A percentile compares a stretch with the other conserved stretches of the same genome.
Evolutionary conservation across 2,113 vertebrate genomes (phyloP).

Genomic region (Camelus dromedarius): DNA sequence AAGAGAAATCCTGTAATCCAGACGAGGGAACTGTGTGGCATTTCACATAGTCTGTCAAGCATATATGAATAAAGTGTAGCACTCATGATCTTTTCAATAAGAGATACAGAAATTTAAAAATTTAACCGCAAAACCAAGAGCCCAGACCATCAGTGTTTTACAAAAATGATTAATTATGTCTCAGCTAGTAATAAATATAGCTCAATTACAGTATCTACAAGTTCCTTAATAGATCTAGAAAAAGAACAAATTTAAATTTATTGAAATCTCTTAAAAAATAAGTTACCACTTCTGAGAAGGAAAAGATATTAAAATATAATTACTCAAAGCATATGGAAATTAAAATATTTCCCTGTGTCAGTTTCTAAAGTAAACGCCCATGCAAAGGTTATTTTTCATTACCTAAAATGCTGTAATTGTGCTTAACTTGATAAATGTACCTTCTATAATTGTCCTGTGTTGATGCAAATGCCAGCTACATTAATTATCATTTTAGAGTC

Average conservation of each 20-base stretch:
- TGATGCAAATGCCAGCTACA: neutral
- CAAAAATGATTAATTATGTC: neutral
- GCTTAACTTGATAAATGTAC: constrained; percentile 28
- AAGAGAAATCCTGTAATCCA: neutral
- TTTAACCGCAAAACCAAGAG: neutral
- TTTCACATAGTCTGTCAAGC: neutral
- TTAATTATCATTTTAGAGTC: constrained; percentile 46
- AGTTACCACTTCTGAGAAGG: constrained; percentile 41
- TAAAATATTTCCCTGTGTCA: neutral
- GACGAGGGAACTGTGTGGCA: neutral
- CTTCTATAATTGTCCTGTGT: neutral
- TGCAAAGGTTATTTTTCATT: constrained; percentile 52
- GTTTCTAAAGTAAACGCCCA: constrained; percentile 9
- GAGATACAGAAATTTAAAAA: neutral
- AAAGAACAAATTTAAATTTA: constrained; percentile 51
- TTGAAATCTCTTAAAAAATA: constrained; percentile 45
- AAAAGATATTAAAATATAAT: constrained; percentile 41
- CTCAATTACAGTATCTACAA: neutral
- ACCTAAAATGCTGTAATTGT: constrained; percentile 27
- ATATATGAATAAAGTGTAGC: neutral
- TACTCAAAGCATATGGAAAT: constrained; percentile 38
- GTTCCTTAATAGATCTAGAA: neutral
- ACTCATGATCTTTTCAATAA: neutral
- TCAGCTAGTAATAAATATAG: neutral
- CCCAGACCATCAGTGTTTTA: neutral